Evolutionary conservation across 1,140 invertebrate species (phyloP).

Genomic region (Lucilia sericata): DNA sequence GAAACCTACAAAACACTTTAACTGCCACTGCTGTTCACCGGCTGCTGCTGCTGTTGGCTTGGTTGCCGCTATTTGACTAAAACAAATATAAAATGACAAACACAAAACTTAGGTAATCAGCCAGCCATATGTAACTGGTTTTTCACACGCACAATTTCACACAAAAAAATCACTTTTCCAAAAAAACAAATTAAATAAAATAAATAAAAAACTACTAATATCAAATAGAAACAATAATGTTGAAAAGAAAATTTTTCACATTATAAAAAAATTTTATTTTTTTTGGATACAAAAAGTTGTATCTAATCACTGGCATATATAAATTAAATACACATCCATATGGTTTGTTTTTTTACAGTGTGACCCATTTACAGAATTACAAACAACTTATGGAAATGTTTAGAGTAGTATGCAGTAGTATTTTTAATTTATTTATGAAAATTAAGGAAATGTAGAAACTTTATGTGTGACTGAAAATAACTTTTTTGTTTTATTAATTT

Average conservation of each 20-base stretch:
- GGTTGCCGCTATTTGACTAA: not conserved
- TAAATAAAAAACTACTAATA: not conserved
- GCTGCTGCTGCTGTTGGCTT: not conserved
- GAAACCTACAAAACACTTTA: slow-evolving; percentile 4
- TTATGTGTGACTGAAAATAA: too few species aligned
- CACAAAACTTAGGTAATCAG: slow-evolving; percentile 27
- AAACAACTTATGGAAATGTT: not conserved
- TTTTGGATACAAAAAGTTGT: not conserved
- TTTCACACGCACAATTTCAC: slow-evolving; percentile 34
- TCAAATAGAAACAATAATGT: not conserved
- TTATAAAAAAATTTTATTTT: slow-evolving; percentile 11
- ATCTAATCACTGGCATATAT: not conserved
- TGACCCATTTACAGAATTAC: not conserved
- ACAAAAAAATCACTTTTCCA: not conserved
- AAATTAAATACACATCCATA: not conserved
- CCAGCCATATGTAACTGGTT: slow-evolving; percentile 16
- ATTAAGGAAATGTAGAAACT: too few species aligned
- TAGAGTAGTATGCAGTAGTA: too few species aligned
- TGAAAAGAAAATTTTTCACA: not conserved
- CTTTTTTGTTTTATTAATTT: too few species aligned
- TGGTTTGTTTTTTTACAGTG: not conserved
- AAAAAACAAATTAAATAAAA: too few species aligned
- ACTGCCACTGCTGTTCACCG: not conserved
- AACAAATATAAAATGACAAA: slow-evolving; percentile 12
- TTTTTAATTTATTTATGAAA: too few species aligned